These are phyloP conservation scores for Valencia hispanica DNA, from an alignment of 2,797 vertebrate species.

Conservation along the genomic window DNA sequence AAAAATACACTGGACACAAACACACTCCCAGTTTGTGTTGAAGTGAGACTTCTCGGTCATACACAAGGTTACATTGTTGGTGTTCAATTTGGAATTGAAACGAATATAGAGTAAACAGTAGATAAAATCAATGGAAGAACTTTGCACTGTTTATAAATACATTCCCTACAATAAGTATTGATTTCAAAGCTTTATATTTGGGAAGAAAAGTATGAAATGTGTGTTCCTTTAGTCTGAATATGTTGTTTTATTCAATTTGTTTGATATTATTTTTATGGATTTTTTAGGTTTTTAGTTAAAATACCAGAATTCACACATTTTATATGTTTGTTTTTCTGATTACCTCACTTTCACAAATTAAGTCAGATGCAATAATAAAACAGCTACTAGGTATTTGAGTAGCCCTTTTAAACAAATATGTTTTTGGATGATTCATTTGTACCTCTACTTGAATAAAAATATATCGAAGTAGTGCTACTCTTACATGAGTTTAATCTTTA, in stretches of 20 bases:
- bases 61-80: not conserved
- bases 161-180: not conserved
- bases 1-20: not conserved
- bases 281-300: not conserved
- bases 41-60: not conserved
- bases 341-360: not conserved
- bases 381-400: not conserved
- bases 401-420: not conserved
- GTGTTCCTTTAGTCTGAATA: not conserved
- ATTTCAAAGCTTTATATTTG: not conserved
- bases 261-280: too few relatives aligned
- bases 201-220: not conserved
- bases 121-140: not conserved
- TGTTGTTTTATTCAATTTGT: not conserved
- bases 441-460: not conserved
- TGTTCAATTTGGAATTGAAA: not conserved
- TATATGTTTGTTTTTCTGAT: not conserved
- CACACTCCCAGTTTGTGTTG: not conserved
- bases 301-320: too few relatives aligned
- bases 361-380: not conserved
- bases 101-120: not conserved
- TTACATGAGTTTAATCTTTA: not conserved
- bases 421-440: not conserved
- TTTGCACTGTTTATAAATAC: not conserved
- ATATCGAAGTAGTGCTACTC: too few relatives aligned